Conservation (phyloP, 2,888 invertebrate genomes). For the Argynnis bischoffii region DNA sequence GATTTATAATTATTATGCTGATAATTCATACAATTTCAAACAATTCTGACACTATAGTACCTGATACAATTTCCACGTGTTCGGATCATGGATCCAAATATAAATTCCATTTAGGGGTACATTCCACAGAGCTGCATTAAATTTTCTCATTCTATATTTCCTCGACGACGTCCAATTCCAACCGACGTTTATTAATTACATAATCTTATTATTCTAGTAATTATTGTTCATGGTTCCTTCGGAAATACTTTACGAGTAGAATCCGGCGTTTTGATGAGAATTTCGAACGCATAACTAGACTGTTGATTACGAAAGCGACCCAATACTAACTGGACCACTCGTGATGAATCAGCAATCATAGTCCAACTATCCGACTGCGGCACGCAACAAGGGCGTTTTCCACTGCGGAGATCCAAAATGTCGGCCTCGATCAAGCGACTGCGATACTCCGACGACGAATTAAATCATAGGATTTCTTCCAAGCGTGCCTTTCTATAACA, state of each 20-base stretch:
- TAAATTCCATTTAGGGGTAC: constrained; percentile 11
- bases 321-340: constrained; percentile 25
- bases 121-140: constrained; percentile 9
- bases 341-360: constrained; percentile 25
- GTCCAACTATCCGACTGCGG: constrained; percentile 22
- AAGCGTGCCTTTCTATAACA: constrained; percentile 80
- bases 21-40: constrained; percentile 37
- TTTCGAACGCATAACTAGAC: constrained; percentile 10
- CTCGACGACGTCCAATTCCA: constrained; percentile 15
- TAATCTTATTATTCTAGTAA: constrained; percentile 19
- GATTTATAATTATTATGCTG: constrained; percentile 43
- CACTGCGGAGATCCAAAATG: constrained; percentile 37
- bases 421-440: constrained; percentile 60
- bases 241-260: constrained; percentile 14
- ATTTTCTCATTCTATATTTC: constrained; percentile 14
- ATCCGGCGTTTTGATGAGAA: constrained; percentile 10
- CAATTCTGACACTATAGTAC: constrained; percentile 33
- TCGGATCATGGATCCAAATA: constrained; percentile 6
- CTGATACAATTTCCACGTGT: constrained; percentile 27
- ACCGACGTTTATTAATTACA: constrained; percentile 1
- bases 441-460: constrained; percentile 72
- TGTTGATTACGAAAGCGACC: constrained; percentile 7
- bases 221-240: constrained; percentile 29
- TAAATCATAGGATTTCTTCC: constrained; percentile 80
- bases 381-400: constrained; percentile 28